Percentiles rank a stretch among this genome's conserved stretches.
Conservation (phyloP, 2,113 vertebrate species). For the Spea multiplicata region DNA sequence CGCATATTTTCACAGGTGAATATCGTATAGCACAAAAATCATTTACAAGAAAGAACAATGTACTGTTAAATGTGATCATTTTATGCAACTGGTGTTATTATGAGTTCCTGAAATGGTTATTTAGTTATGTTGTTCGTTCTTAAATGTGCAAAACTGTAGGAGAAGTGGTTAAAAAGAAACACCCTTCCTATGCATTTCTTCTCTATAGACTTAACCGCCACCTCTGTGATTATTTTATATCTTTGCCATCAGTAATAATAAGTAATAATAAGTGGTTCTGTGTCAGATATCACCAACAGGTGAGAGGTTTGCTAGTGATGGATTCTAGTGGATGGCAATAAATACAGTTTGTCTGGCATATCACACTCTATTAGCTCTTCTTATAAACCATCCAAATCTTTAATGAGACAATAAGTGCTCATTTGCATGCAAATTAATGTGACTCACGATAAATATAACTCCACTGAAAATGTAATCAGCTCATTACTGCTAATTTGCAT, state of each 20-base stretch:
- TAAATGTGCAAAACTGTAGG: no score
- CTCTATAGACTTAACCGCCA: no score
- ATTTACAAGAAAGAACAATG: no score
- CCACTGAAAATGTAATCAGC: conserved; percentile 36
- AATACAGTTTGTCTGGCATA: conserved; percentile 23
- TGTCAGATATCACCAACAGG: not conserved
- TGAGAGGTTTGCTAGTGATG: not conserved
- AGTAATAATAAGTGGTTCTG: not conserved
- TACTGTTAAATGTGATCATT: no score
- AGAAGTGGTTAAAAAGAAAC: no score
- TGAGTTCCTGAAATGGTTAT: no score
- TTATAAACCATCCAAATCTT: conserved; percentile 22
- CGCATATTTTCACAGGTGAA: no score
- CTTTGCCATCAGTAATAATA: not conserved
- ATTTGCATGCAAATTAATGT: conserved; percentile 31
- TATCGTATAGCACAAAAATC: no score
- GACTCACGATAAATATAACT: conserved; percentile 25
- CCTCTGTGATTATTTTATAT: no score
- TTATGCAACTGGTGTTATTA: no score
- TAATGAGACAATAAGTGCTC: conserved; percentile 34
- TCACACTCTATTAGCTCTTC: conserved; percentile 27
- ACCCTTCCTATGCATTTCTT: no score
- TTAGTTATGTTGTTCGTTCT: no score
- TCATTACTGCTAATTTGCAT: conserved; percentile 25
- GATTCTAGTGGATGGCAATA: conserved; percentile 12